Percentiles rank a stretch among this genome's conserved stretches.
Conservation (phyloP, 2,113 vertebrate genomes). For the Oryzias melastigma region DNA sequence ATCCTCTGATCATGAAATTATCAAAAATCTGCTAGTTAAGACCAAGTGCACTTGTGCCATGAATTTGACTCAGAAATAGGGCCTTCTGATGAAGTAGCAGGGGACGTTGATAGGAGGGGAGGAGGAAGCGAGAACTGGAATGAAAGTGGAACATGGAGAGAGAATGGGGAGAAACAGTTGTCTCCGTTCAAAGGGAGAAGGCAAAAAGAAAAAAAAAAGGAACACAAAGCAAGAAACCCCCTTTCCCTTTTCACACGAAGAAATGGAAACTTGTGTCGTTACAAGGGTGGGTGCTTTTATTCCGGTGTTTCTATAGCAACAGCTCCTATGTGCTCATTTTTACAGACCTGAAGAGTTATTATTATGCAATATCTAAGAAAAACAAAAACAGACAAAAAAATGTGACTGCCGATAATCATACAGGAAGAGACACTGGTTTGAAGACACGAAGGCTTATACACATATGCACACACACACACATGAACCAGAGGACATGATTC, state of each 20-base stretch:
- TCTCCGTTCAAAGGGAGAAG: conserved; percentile 45
- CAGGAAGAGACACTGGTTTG: conserved; percentile 6
- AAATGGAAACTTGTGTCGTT: conserved; percentile 68
- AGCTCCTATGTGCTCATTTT: conserved; percentile 64
- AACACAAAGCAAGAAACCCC: conserved; percentile 49
- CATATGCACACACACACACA: not conserved
- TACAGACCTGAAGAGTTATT: conserved; percentile 61
- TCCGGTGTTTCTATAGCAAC: conserved; percentile 75
- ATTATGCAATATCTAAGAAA: conserved; percentile 54
- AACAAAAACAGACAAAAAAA: conserved; percentile 30
- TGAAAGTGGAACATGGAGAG: conserved; percentile 47
- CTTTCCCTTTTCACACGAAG: conserved; percentile 52
- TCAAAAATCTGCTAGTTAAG: conserved; percentile 44
- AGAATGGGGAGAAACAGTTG: conserved; percentile 34
- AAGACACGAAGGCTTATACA: not conserved
- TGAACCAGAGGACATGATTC: conserved; percentile 10
- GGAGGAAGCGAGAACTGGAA: conserved; percentile 30
- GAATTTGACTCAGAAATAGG: conserved; percentile 43
- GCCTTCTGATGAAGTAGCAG: conserved; percentile 33
- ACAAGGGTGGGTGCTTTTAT: conserved; percentile 70
- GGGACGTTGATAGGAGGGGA: conserved; percentile 31
- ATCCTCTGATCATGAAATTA: conserved; percentile 50
- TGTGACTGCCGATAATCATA: conserved; percentile 49
- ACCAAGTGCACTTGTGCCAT: conserved; percentile 34
- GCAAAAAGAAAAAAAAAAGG: conserved; percentile 1